Evolutionary conservation across 2,888 invertebrate species (phyloP).

Genomic region (Trachelus iudaicus): DNA sequence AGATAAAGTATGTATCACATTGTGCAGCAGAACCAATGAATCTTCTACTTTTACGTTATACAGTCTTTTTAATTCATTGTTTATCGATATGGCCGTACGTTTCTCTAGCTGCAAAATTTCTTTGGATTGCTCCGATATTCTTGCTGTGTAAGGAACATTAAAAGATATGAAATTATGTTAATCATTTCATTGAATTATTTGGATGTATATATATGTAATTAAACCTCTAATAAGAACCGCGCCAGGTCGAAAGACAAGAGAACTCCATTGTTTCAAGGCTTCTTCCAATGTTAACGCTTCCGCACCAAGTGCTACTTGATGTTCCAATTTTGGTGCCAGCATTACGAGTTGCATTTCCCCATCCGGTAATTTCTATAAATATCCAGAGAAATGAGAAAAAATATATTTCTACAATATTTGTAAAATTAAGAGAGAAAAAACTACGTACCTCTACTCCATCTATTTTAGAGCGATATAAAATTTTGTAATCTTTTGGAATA

Average conservation of each 20-base stretch:
- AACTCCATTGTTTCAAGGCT: slow-evolving; percentile 47
- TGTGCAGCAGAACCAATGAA: slow-evolving; percentile 40
- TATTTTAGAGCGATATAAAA: slow-evolving; percentile 45
- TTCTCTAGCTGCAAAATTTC: slow-evolving; percentile 48
- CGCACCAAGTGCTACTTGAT: slow-evolving; percentile 45
- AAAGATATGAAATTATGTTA: background rate
- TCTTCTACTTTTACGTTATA: slow-evolving; percentile 42
- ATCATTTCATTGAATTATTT: background rate
- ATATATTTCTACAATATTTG: background rate
- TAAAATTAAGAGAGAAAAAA: too few species aligned
- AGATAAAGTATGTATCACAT: slow-evolving; percentile 39
- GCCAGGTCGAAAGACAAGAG: slow-evolving; percentile 41
- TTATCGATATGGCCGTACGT: slow-evolving; percentile 40
- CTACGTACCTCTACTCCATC: slow-evolving; percentile 43
- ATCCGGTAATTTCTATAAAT: slow-evolving; percentile 28
- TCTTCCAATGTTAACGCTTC: slow-evolving; percentile 49
- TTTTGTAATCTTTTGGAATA: slow-evolving; percentile 39
- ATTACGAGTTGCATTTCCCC: slow-evolving; percentile 29
- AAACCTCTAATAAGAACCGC: slow-evolving; percentile 43
- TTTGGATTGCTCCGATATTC: slow-evolving; percentile 33
- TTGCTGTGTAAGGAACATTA: slow-evolving; percentile 28
- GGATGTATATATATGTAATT: background rate
- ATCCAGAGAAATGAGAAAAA: background rate
- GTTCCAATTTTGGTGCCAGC: slow-evolving; percentile 46
- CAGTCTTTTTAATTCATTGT: slow-evolving; percentile 45